Conservation (phyloP, 2,797 vertebrate genomes). For the Anolis apletophallus region DNA sequence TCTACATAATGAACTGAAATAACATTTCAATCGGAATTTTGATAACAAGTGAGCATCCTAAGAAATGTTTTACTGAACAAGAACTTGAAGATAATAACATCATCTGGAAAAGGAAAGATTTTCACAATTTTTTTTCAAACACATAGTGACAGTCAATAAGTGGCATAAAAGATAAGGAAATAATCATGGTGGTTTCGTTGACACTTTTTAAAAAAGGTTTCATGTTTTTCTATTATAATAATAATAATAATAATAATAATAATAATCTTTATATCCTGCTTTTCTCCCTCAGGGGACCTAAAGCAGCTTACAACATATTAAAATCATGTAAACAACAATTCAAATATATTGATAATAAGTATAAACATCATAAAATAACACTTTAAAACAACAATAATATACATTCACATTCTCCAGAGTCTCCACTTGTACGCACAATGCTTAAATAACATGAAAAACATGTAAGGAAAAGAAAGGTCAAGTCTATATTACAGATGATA, state of each 20-base stretch:
- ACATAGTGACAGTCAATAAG: neutral
- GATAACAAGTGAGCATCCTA: neutral
- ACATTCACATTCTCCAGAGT: neutral
- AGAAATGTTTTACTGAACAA: neutral
- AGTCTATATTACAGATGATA: neutral
- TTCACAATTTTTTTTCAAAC: neutral
- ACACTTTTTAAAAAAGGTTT: neutral
- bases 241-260: too few species aligned
- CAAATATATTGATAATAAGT: too few species aligned
- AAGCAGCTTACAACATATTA: too few species aligned
- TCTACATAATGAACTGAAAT: slow-evolving; percentile 11
- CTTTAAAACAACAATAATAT: too few species aligned
- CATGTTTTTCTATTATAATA: neutral
- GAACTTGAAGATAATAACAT: neutral
- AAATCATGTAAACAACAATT: too few species aligned
- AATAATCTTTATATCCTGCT: too few species aligned
- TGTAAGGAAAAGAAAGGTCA: neutral
- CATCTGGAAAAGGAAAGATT: neutral
- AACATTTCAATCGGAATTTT: slow-evolving; percentile 7
- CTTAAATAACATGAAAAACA: slow-evolving; percentile 25
- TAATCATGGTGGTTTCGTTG: neutral
- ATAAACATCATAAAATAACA: too few species aligned
- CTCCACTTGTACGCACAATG: neutral
- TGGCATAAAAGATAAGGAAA: neutral
- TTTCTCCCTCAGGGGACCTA: too few species aligned